phyloP scores from a whole-genome alignment of 2,888 invertebrate species.

The Cheilosia urbana region DNA sequence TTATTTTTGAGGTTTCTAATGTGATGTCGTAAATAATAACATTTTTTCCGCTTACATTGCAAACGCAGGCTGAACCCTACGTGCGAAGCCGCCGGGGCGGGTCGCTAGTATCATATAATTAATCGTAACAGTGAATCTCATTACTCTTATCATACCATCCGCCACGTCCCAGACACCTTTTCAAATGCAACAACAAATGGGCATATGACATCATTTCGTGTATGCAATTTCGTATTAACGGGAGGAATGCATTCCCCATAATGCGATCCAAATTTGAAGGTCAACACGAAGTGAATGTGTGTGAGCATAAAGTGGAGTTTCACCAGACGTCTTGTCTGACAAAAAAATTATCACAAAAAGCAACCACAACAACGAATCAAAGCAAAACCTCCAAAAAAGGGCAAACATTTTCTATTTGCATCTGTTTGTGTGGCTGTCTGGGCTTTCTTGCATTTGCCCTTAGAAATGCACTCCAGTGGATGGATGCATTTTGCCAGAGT shows the following conservation, averaged over 20 bases:
- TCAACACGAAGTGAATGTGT: conserved; percentile 49
- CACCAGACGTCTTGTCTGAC: conserved; percentile 64
- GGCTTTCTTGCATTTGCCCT: conserved; percentile 49
- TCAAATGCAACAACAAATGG: conserved; percentile 15
- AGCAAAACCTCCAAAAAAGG: conserved; percentile 45
- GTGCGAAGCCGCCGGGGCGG: too few relatives aligned
- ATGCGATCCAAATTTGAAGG: conserved; percentile 62
- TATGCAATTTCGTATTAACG: conserved; percentile 18
- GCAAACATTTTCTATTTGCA: conserved; percentile 44
- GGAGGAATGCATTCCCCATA: conserved; percentile 29
- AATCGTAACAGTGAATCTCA: neutral
- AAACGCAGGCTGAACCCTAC: too few relatives aligned
- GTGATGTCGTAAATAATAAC: too few relatives aligned
- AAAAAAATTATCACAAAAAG: conserved; percentile 16
- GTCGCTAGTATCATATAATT: too few relatives aligned
- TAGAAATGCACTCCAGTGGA: conserved; percentile 62
- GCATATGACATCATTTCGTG: conserved; percentile 45
- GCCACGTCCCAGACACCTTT: neutral
- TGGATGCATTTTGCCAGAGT: conserved; percentile 60
- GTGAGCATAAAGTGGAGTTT: neutral
- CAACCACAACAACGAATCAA: neutral
- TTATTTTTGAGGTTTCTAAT: too few relatives aligned
- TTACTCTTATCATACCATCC: neutral
- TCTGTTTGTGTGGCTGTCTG: conserved; percentile 30
- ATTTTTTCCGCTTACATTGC: too few relatives aligned